phyloP scores from a whole-genome alignment of 1,140 invertebrate genomes.

The Drosophila fuyamai region DNA sequence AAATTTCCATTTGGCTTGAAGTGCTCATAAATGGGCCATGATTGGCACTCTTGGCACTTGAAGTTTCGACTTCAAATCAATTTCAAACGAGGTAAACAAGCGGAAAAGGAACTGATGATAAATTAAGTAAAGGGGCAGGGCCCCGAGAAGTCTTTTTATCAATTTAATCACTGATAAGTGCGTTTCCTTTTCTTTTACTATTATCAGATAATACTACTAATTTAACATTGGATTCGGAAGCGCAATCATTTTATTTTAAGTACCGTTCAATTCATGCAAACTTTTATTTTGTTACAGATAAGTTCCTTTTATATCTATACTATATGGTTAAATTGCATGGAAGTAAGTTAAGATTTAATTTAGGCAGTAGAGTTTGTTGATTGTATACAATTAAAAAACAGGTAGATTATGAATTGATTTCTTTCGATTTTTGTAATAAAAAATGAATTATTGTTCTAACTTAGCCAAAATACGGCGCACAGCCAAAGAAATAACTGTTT shows the following conservation, averaged over 20 bases:
- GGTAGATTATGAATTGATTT: too few relatives aligned
- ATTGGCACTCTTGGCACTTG: conserved; percentile 30
- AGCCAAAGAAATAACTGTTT: too few relatives aligned
- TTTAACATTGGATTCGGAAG: background rate
- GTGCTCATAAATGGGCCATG: conserved; percentile 29
- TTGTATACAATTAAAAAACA: too few relatives aligned
- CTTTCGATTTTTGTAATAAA: too few relatives aligned
- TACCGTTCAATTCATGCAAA: too few relatives aligned
- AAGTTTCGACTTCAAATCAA: conserved; percentile 23
- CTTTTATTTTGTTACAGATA: too few relatives aligned
- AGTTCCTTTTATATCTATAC: too few relatives aligned
- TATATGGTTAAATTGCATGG: too few relatives aligned
- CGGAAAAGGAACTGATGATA: conserved; percentile 46
- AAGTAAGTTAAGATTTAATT: too few relatives aligned
- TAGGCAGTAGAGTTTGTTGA: too few relatives aligned
- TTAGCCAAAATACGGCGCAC: too few relatives aligned
- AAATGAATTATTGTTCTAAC: too few relatives aligned
- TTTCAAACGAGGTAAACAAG: conserved; percentile 37
- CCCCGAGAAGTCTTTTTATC: background rate
- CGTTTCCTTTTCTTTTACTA: background rate
- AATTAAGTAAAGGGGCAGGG: background rate
- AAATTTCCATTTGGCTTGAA: conserved; percentile 32
- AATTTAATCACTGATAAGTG: background rate
- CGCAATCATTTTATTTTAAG: background rate
- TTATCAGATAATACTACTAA: background rate